These are phyloP conservation scores for Saguinus oedipus DNA, from an alignment of 2,797 vertebrate genomes.

Conservation along the genomic window DNA sequence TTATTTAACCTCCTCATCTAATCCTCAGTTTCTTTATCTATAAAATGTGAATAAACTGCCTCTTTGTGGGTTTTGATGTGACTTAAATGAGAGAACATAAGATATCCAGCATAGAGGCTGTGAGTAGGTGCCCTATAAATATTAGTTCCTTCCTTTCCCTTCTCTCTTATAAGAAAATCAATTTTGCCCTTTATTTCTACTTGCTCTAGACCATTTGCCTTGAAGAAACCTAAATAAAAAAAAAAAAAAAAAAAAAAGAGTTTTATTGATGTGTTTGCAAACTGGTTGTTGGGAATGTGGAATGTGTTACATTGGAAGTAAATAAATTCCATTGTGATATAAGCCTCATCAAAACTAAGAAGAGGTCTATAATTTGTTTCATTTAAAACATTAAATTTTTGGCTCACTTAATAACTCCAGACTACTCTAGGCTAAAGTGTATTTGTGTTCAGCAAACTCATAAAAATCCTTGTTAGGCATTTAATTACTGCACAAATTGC, in stretches of 20 bases:
- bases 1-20: background rate
- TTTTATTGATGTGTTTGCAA: constrained; percentile 44
- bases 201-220: constrained; percentile 10
- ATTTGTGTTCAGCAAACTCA: constrained; percentile 67
- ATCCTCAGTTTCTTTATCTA: background rate
- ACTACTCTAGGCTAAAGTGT: constrained; percentile 66
- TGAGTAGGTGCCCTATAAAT: constrained; percentile 30
- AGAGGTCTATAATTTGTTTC: constrained; percentile 66
- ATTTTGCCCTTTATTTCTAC: constrained; percentile 15
- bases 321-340: constrained; percentile 56
- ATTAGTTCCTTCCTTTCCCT: constrained; percentile 13
- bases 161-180: constrained; percentile 44
- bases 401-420: constrained; percentile 75
- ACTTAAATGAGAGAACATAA: background rate
- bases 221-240: background rate
- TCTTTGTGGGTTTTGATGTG: background rate
- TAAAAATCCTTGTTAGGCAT: constrained; percentile 77
- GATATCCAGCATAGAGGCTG: background rate
- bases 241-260: background rate
- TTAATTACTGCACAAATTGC: constrained; percentile 75
- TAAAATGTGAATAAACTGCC: background rate
- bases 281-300: background rate
- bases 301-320: constrained; percentile 52
- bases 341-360: constrained; percentile 44
- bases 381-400: constrained; percentile 79